Base-by-base conservation (phyloP, 1,140 invertebrate species). In the Pogonomyrmex californicus region DNA sequence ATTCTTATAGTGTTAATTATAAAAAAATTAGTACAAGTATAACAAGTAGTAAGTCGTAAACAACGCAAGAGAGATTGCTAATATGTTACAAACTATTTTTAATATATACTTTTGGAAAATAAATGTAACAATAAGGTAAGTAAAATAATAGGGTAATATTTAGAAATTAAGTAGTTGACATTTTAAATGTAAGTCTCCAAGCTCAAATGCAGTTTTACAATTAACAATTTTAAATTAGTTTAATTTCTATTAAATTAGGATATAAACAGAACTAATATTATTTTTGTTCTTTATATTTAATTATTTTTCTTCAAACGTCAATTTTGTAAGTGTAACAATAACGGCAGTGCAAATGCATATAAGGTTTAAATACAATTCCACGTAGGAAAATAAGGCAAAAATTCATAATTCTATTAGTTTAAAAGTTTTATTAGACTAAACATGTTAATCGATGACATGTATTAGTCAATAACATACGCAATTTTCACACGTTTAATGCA, bases 401-500 rank as follows among this genome's bases (percentile, higher is more conserved):
- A 6, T 33, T n/a, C 6, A 70, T 38, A 7, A 1, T 14, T 38
- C 3, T 44, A n/a, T 38, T 44, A 63, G 1, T 63, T n/a, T 2
- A 54, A 79, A 41, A 44, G 44, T 70, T 2, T 70, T 44, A 36
- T 70, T 81, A 70, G 56, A 41, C 12, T n/a, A 38, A 76, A 12
- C 76, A 66, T 79, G 36, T 79, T 79, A 82, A 82, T 82, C 6
- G 44, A 71, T n/a, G 56, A 9, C 23, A 23, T 23, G 23, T 23
- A 23, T 23, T 49, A 71, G 4, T 71, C 38, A 54, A 70, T 30
- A n/a, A 56, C 17, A 3, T 47, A 47, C 2, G 23, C 38, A 82
- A 82, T 0, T 41, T 14, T 56, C 54, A 76, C 71, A 58, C 38
- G 17, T 58, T 85, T 85, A 60, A n/a, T 77, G 7, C 7, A 68